Base-by-base conservation (phyloP, 1,140 invertebrate genomes). In the Papilio polytes region DNA sequence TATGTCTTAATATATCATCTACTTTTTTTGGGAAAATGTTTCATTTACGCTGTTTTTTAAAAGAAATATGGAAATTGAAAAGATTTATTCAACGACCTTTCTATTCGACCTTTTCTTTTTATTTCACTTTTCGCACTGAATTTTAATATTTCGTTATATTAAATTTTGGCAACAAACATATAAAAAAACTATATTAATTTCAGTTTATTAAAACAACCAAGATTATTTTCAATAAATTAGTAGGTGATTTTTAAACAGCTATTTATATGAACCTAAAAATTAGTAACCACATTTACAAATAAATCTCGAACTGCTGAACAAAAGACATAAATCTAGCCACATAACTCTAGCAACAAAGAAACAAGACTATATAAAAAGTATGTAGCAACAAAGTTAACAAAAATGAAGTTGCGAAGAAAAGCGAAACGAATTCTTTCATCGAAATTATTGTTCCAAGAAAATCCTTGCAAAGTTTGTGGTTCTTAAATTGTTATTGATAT, bases 21-120 rank as follows among this genome's bases (percentile, higher is more conserved):
- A 74, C 26, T 44, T 36, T 63, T 31, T 59, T 31, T 44, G 2
- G n/a, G 44, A n/a, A 78, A 48, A 59, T 56, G 18, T 63, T 63
- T 78, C 76, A 78, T 63, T 78, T 63, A 1, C 15, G 20, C 9
- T 59, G 36, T 41, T 78, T 22, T 44, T 66, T 78, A n/a, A 41
- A 41, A 20, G 36, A 36, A 78, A 46, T 70, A 78, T 78, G 56
- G 41, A 78, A 66, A 78, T 78, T 22, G 26, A 26, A 66, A 66
- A 78, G 53, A 78, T 78, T 66, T 78, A 78, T 66, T 78, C 77
- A 66, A 46, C 46, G 46, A 59, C 41, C 13, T 70, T 70, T 22
- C 26, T 70, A 7, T 36, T 70, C 63, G 13, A 31, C 12, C 13
- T 22, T 63, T 22, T 70, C 26, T 70, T 70, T 66, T 70, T 36